phyloP scores from a whole-genome alignment of 2,113 vertebrate species.

The Ictalurus punctatus region DNA sequence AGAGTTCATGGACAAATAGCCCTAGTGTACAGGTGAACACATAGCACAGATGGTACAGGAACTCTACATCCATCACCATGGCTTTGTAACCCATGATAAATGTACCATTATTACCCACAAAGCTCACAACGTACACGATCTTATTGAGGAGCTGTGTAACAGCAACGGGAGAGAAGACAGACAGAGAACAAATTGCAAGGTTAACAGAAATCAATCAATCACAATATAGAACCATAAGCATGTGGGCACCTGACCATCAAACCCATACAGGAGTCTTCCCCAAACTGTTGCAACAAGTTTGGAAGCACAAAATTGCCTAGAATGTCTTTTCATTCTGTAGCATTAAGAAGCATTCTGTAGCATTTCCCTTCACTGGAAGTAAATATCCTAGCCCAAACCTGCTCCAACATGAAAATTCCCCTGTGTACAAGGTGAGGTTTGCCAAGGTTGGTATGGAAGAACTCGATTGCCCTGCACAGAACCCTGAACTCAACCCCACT shows the following conservation, averaged over 20 bases:
- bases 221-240: neutral
- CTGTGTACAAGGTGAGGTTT: neutral
- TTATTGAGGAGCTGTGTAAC: slow-evolving; percentile 88
- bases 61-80: slow-evolving; percentile 97
- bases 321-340: neutral
- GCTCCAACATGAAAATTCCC: neutral
- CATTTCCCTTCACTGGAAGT: neutral
- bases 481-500: neutral
- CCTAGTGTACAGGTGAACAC: slow-evolving; percentile 92
- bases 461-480: neutral
- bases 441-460: neutral
- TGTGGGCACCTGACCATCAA: neutral
- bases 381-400: neutral
- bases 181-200: neutral
- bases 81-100: slow-evolving; percentile 96
- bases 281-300: neutral
- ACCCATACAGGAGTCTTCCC: neutral
- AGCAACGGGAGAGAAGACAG: neutral
- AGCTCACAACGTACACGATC: slow-evolving; percentile 95
- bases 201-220: neutral
- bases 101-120: slow-evolving; percentile 95
- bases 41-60: slow-evolving; percentile 93
- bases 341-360: neutral
- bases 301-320: neutral
- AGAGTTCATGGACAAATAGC: slow-evolving; percentile 91